Evolutionary conservation across 2,888 invertebrate species (phyloP).

Genomic region (Eurytoma californica): DNA sequence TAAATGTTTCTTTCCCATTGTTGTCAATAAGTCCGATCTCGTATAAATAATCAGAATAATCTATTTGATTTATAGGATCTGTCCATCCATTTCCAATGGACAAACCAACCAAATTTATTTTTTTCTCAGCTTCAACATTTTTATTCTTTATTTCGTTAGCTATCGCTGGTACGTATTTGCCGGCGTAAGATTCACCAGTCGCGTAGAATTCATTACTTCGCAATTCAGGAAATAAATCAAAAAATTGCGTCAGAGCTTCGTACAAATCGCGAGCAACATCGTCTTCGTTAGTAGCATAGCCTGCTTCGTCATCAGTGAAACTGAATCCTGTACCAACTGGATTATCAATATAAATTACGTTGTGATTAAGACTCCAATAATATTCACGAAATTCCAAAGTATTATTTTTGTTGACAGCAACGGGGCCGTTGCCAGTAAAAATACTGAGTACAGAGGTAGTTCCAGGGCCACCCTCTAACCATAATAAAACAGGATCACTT

Average conservation of each 20-base stretch:
- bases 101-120: constrained; percentile 84
- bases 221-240: constrained; percentile 86
- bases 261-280: constrained; percentile 89
- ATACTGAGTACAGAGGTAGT: constrained; percentile 87
- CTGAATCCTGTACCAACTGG: constrained; percentile 96
- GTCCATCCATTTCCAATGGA: constrained; percentile 88
- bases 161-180: constrained; percentile 87
- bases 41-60: constrained; percentile 88
- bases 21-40: constrained; percentile 84
- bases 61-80: constrained; percentile 86
- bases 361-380: constrained; percentile 88
- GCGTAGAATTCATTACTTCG: constrained; percentile 87
- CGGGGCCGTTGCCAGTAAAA: constrained; percentile 91
- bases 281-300: constrained; percentile 87
- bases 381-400: constrained; percentile 81
- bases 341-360: constrained; percentile 92
- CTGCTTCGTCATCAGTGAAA: constrained; percentile 85
- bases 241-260: constrained; percentile 87
- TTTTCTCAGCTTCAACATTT: constrained; percentile 77
- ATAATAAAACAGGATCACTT: constrained; percentile 84
- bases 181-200: constrained; percentile 93
- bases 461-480: constrained; percentile 92
- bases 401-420: constrained; percentile 76
- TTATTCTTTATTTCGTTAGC: constrained; percentile 84
- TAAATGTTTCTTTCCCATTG: constrained; percentile 79